Conservation (phyloP, 2,797 vertebrate species). For the Mus spretus region DNA sequence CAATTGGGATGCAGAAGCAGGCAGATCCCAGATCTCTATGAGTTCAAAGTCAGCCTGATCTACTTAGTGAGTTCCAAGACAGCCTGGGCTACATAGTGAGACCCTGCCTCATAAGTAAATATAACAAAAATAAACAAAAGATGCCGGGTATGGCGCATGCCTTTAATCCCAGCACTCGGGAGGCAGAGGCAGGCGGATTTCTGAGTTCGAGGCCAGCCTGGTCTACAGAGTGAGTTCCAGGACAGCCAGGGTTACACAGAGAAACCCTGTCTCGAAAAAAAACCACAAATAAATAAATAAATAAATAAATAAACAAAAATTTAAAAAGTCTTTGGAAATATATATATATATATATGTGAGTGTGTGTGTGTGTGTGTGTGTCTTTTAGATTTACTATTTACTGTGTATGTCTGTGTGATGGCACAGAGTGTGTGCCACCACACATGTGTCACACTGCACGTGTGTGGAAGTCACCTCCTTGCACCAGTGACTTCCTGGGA, state of each 20-base stretch:
- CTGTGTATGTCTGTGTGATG: not conserved
- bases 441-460: too few relatives aligned
- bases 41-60: not conserved
- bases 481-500: not conserved
- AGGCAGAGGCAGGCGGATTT: too few relatives aligned
- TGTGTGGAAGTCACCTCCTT: not conserved
- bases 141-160: too few relatives aligned
- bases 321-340: not conserved
- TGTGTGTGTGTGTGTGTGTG: too few relatives aligned
- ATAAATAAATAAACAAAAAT: not conserved
- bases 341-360: too few relatives aligned
- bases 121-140: not conserved
- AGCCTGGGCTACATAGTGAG: not conserved
- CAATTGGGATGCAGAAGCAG: not conserved
- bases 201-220: too few relatives aligned
- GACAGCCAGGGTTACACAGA: too few relatives aligned
- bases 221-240: too few relatives aligned
- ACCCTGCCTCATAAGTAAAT: not conserved
- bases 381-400: not conserved
- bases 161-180: too few relatives aligned
- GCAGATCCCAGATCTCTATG: not conserved
- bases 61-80: not conserved
- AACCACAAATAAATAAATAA: not conserved
- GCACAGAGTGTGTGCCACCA: not conserved
- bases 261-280: too few relatives aligned